Base-by-base conservation (phyloP, 2,113 vertebrate species). In the Tetrao urogallus region DNA sequence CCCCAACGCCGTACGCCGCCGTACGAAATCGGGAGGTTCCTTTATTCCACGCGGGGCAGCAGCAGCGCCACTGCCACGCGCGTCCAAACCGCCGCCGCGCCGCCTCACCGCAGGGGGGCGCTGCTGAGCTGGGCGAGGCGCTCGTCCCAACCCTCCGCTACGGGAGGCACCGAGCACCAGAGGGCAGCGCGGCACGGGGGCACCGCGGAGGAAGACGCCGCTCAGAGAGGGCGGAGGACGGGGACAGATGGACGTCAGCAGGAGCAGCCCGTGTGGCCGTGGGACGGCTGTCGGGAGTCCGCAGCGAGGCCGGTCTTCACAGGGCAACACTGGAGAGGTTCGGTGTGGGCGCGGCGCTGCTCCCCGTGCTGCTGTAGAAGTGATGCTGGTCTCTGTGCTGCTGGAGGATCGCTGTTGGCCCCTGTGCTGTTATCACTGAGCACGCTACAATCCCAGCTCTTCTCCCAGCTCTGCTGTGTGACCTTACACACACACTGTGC, bases 351-450 rank as follows among this genome's bases (percentile, higher is more conserved):
- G 24, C 80, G 45, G 13, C 21, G 76, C 88, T 96, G 95, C 89
- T 86, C 91, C 88, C 45, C 69, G 85, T 82, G 76, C 79, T 84
- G 76, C 79, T 27, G 25, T 28, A 54, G 25, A 8, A 27, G 13
- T 15, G 50, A 13, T 52, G 13, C 50, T 52, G 25, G 91, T 91
- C 93, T 88, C 43, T 69, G 83, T 84, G 76, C 79, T 82, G 42
- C 80, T 32, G 48, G 22, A 50, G 48, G 48, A 50, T 50, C 82
- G 50, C 10, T 27, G 76, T 76, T 95, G 95, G 89, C 89, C 93
- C 91, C 45, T 71, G 85, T 79, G 74, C 79, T 82, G 42, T 70
- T 32, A 56, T 11, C 60, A 42, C 60, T 74, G 60, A 69, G 94
- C 40, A 80, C 71, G 82, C 19, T 15, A 63, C 13, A 47, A 56